Percentiles rank a stretch among this genome's conserved stretches.
Evolutionary conservation across 1,140 invertebrate genomes (phyloP).

Genomic region (Zaprionus davidi): DNA sequence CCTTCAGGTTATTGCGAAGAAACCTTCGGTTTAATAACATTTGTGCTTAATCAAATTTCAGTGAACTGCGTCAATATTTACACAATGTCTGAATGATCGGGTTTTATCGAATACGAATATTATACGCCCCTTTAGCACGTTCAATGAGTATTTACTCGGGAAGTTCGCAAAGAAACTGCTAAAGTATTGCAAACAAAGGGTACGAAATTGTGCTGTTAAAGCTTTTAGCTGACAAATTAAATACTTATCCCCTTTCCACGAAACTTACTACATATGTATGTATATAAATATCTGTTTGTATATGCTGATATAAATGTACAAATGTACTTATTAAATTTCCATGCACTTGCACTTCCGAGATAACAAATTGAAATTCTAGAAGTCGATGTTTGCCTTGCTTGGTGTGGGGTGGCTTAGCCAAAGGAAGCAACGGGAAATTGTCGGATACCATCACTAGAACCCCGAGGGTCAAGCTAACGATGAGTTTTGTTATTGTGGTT

Average conservation of each 20-base stretch:
- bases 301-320: constrained; percentile 4
- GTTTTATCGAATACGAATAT: not conserved
- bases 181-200: constrained; percentile 45
- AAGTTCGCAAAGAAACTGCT: constrained; percentile 27
- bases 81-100: constrained; percentile 4
- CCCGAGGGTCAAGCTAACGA: constrained; percentile 38
- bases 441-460: constrained; percentile 14
- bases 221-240: constrained; percentile 55
- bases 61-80: constrained; percentile 66
- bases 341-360: constrained; percentile 70
- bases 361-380: constrained; percentile 77
- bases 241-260: constrained; percentile 24
- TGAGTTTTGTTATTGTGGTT: constrained; percentile 42
- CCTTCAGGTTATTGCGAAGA: not conserved
- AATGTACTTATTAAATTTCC: constrained; percentile 32
- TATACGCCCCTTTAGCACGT: not conserved
- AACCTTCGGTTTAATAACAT: constrained; percentile 18
- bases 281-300: constrained; percentile 11
- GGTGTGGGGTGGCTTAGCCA: constrained; percentile 12
- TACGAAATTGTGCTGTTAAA: constrained; percentile 45
- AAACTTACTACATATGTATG: not conserved
- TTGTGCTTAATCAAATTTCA: constrained; percentile 46
- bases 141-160: not conserved
- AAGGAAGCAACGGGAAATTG: constrained; percentile 60
- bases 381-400: constrained; percentile 44